Evolutionary conservation across 2,888 invertebrate species (phyloP).

Genomic region (Cryptocheilus praepositus): DNA sequence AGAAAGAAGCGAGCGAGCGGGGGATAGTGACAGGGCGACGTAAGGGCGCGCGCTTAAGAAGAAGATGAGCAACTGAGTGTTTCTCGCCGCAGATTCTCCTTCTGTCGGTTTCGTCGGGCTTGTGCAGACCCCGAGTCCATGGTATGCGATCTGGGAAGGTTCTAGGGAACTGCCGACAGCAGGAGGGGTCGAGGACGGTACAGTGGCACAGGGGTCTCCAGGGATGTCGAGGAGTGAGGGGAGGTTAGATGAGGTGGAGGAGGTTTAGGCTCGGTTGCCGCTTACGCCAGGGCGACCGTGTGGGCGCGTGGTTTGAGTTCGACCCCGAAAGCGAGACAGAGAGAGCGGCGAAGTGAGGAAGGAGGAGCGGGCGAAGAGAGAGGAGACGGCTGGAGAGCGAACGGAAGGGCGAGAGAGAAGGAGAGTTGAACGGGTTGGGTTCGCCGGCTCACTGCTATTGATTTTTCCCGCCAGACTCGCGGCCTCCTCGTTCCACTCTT

Average conservation of each 20-base stretch:
- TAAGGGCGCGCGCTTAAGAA: constrained; percentile 15
- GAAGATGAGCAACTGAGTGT: constrained; percentile 11
- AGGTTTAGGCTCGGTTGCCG: constrained; percentile 64
- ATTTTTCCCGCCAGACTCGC: constrained; percentile 74
- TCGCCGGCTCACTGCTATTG: constrained; percentile 74
- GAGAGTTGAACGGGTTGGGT: constrained; percentile 68
- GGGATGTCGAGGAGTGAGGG: constrained; percentile 26
- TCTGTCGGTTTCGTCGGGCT: constrained; percentile 25
- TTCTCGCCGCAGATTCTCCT: constrained; percentile 29
- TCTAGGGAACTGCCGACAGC: constrained; percentile 25
- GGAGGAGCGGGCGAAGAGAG: constrained; percentile 22
- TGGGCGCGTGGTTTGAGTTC: constrained; percentile 60
- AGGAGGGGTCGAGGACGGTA: constrained; percentile 15
- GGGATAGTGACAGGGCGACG: constrained; percentile 9
- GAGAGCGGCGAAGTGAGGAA: constrained; percentile 34
- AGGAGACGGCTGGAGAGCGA: constrained; percentile 27
- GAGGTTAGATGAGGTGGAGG: constrained; percentile 41
- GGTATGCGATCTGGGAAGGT: constrained; percentile 50
- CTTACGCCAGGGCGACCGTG: constrained; percentile 53
- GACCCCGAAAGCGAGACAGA: constrained; percentile 53
- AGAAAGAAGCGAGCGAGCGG: constrained; percentile 5
- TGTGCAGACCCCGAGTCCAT: constrained; percentile 23
- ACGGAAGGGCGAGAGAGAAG: constrained; percentile 25
- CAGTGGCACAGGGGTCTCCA: constrained; percentile 5
- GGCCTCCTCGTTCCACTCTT: constrained; percentile 65